These are phyloP conservation scores for Mionectes macconnelli DNA, from an alignment of 2,113 vertebrate species.

Conservation along the genomic window DNA sequence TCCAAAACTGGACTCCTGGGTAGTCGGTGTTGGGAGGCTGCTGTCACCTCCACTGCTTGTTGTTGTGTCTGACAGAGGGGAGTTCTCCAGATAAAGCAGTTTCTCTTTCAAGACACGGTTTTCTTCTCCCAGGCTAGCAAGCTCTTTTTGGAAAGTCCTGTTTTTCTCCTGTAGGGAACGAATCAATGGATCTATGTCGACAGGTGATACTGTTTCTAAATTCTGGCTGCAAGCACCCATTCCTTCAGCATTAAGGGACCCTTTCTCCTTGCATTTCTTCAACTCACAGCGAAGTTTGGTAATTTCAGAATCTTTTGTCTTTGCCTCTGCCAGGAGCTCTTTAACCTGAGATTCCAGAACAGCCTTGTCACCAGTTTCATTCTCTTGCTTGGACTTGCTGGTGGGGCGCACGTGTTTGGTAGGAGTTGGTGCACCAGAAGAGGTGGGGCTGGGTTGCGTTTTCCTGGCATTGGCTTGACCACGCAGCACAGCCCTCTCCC, in stretches of 20 bases:
- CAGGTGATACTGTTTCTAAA: constrained; percentile 45
- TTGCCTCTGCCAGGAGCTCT: constrained; percentile 91
- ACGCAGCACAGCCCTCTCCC: constrained; percentile 82
- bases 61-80: constrained; percentile 74
- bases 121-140: constrained; percentile 85
- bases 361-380: constrained; percentile 79
- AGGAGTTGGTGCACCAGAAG: constrained; percentile 83
- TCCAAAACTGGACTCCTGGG: constrained; percentile 74
- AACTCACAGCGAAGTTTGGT: constrained; percentile 88
- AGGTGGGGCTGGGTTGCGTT: constrained; percentile 85
- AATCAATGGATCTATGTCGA: constrained; percentile 78
- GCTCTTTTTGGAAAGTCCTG: constrained; percentile 84
- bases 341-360: constrained; percentile 89
- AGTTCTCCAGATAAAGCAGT: constrained; percentile 81
- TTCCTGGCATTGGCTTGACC: constrained; percentile 82
- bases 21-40: constrained; percentile 73
- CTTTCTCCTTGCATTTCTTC: constrained; percentile 82
- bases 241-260: constrained; percentile 50
- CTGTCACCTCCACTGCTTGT: constrained; percentile 72
- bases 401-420: constrained; percentile 81
- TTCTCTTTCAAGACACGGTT: constrained; percentile 89
- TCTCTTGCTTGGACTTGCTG: constrained; percentile 81
- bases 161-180: constrained; percentile 87
- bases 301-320: constrained; percentile 93
- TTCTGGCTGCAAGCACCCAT: constrained; percentile 49